Conservation (phyloP, 2,113 vertebrate species). For the Catagonus wagneri region DNA sequence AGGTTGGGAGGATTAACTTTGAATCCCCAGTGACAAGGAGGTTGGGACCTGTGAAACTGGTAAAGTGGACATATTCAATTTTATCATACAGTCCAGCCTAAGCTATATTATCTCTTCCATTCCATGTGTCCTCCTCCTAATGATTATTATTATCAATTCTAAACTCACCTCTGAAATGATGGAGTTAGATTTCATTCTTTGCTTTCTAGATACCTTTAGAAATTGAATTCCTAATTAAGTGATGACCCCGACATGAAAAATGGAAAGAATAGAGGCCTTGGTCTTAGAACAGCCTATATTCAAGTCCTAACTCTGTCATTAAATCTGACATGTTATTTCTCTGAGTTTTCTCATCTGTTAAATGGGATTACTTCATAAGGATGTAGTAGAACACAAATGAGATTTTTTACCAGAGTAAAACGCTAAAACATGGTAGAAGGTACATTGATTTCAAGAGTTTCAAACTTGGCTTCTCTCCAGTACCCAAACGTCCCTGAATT, state of each 20-base stretch:
- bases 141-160: neutral
- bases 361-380: neutral
- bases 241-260: neutral
- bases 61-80: neutral
- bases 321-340: neutral
- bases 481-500: neutral
- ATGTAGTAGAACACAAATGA: neutral
- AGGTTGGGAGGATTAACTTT: neutral
- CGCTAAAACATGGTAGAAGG: neutral
- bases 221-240: neutral
- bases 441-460: neutral
- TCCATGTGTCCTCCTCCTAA: neutral
- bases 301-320: neutral
- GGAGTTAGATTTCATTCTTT: neutral
- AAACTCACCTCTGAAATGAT: neutral
- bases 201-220: conserved; percentile 9
- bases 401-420: neutral
- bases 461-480: neutral
- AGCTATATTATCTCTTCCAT: neutral
- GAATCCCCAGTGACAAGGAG: neutral
- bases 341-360: neutral
- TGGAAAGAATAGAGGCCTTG: neutral
- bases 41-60: neutral
- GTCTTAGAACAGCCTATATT: neutral
- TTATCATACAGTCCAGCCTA: neutral